Base-by-base conservation (phyloP, 2,888 invertebrate species). In the Aphodius sticticus region DNA sequence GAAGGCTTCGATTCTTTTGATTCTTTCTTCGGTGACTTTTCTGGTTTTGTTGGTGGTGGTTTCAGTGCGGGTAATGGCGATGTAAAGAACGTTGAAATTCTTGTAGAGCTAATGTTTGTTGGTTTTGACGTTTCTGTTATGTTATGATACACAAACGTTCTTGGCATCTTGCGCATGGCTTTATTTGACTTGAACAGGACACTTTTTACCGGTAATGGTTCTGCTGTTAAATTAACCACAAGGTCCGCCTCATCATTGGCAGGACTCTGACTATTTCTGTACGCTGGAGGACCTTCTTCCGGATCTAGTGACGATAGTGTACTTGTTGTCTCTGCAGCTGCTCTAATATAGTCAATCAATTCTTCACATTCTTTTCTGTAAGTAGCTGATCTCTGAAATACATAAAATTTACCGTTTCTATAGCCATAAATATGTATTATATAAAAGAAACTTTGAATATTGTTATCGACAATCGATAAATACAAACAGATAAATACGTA, bases 281-380 rank as follows among this genome's bases (percentile, higher is more conserved):
- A 1, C 1, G 53, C 26, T 35, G 35, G 14, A 0, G 35, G 7
- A 26, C 15, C 16, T 9, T 16, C 15, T 26, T 35, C 26, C 0
- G n/a, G 26, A n/a, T 76, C 76, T 14, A 38, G 14, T 36, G 12
- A 38, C 14, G 35, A 12, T 26, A 26, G 16, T 12, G 12, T 76
- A 16, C 76, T 69, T 69, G 75, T 78, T 53, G 74, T 74, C 0
- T 75, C n/a, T 14, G 75, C 16, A 12, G 15, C 74, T 26, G 38
- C 71, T 12, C 53, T 53, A 53, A 53, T 53, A 5, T 53, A 53
- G 12, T 53, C 53, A 9, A 53, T 53, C 53, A 53, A 12, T 12
- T 53, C 53, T 12, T 53, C 6, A 12, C 53, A 53, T 53, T 53
- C 53, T 53, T 53, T 53, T 12, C 53, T 53, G 53, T 53, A 53